Evolutionary conservation across 1,140 invertebrate genomes (phyloP), one percentile per base, ranked within the genome.

Genomic region (Drosophila navojoa): DNA sequence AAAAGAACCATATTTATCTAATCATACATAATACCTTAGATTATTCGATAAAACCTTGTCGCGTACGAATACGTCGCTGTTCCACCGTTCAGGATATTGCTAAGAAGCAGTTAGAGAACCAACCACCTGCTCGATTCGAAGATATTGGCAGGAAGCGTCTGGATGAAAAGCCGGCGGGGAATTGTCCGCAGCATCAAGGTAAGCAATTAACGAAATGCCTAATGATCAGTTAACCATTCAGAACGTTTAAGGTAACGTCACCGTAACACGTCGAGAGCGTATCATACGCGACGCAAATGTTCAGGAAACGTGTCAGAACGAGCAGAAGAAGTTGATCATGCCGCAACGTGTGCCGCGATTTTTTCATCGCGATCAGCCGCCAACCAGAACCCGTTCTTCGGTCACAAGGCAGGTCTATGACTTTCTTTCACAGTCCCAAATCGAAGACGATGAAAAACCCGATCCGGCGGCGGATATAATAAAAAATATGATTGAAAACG

Each of bases 391-490:
- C 6, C 71, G 78, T 35, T 85, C 85, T 0, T 76, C 85, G 1
- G 67, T 81, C 3, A 76, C 62, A 15, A 70, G 74, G 7, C 76
- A 85, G 32, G 76, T 91, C 3, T 91, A 89, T 29, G 90, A 91
- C 10, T 91, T 91, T 53, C 62, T 91, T 0, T 90, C 86, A 1
- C 76, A 89, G 35, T 90, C 90, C 0, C 73, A 91, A 60, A 79
- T 79, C 7, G 60, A 82, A 7, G 84, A 86, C 38, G 55, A 53
- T 1, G 53, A 67, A 11, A 29, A 32, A 3, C 58, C 53, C 11
- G 90, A 91, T 63, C 86, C 90, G 5, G 79, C 81, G 5, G 82
- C 72, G 0, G 90, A 91, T 68, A 75, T 91, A 44, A 78, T 91
- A n/a, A 63, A 91, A 58, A 73, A 81, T 19, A 53, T 91, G 61